These are phyloP conservation scores for Paracanthobrama guichenoti DNA, from an alignment of 2,113 vertebrate genomes.

Conservation along the genomic window DNA sequence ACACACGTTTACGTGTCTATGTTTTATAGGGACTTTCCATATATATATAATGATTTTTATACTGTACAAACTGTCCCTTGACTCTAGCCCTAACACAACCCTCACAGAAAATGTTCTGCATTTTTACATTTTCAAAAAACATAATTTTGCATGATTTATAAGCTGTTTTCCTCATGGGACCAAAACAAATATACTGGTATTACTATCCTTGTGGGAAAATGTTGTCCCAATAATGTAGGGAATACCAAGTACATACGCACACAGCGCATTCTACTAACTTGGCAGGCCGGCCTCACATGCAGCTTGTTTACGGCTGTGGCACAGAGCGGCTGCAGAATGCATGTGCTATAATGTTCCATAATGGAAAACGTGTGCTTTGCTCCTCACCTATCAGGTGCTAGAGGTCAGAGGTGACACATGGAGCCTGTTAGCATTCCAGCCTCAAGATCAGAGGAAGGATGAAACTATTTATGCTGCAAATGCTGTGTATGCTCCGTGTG, in stretches of 20 bases:
- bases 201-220: no score
- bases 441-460: slow-evolving; percentile 57
- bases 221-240: no score
- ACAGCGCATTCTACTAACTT: slow-evolving; percentile 17
- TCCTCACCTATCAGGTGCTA: slow-evolving; percentile 77
- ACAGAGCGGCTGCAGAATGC: slow-evolving; percentile 5
- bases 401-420: slow-evolving; percentile 72
- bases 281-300: slow-evolving; percentile 18
- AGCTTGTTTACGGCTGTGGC: slow-evolving; percentile 37
- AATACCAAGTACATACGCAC: not conserved
- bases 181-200: no score
- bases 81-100: no score
- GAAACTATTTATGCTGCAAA: slow-evolving; percentile 41
- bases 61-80: no score
- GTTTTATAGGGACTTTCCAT: no score
- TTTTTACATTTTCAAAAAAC: no score
- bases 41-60: no score
- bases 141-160: no score
- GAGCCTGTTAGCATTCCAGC: slow-evolving; percentile 72
- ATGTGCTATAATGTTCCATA: slow-evolving; percentile 47
- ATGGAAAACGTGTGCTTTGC: slow-evolving; percentile 58
- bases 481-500: slow-evolving; percentile 58
- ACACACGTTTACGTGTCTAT: no score
- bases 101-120: no score
- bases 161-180: no score